A percentile compares a stretch with the other conserved stretches of the same genome.
Conservation (phyloP, 2,888 invertebrate genomes). For the Zygogramma bicolorata region DNA sequence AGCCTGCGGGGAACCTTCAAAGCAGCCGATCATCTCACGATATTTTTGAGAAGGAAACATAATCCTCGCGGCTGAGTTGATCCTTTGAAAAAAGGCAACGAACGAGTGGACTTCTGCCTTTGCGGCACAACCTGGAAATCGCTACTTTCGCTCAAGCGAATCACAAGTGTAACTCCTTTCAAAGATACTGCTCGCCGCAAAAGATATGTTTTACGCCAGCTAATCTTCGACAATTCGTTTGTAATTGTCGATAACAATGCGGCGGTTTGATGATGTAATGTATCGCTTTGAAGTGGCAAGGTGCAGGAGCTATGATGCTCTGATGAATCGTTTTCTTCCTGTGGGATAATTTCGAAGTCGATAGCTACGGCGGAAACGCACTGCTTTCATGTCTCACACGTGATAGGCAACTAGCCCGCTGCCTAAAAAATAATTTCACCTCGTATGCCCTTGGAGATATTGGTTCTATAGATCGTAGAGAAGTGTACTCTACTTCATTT, state of each 20-base stretch:
- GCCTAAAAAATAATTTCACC: too few relatives aligned
- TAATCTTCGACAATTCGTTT: conserved; percentile 11
- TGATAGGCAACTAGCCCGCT: too few relatives aligned
- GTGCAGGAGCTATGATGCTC: background rate
- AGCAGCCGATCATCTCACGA: background rate
- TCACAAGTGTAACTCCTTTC: conserved; percentile 24
- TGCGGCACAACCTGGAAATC: conserved; percentile 45
- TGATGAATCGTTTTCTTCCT: conserved; percentile 16
- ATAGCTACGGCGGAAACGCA: too few relatives aligned
- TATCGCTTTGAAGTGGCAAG: conserved; percentile 15
- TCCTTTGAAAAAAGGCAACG: conserved; percentile 22
- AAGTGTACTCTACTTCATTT: too few relatives aligned
- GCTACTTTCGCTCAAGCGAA: conserved; percentile 31
- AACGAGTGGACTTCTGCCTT: conserved; percentile 40
- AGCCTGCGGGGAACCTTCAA: conserved; percentile 12
- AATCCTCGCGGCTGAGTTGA: conserved; percentile 33
- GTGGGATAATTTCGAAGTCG: conserved; percentile 10
- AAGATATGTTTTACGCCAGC: conserved; percentile 7
- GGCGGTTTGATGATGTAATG: background rate
- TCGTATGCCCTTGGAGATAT: too few relatives aligned
- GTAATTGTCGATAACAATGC: conserved; percentile 15
- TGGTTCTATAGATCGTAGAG: too few relatives aligned
- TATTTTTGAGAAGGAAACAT: conserved; percentile 36
- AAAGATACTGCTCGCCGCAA: conserved; percentile 25
- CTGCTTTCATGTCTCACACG: too few relatives aligned